phyloP scores from a whole-genome alignment of 2,888 invertebrate species.

The Mesochorus sp. region DNA sequence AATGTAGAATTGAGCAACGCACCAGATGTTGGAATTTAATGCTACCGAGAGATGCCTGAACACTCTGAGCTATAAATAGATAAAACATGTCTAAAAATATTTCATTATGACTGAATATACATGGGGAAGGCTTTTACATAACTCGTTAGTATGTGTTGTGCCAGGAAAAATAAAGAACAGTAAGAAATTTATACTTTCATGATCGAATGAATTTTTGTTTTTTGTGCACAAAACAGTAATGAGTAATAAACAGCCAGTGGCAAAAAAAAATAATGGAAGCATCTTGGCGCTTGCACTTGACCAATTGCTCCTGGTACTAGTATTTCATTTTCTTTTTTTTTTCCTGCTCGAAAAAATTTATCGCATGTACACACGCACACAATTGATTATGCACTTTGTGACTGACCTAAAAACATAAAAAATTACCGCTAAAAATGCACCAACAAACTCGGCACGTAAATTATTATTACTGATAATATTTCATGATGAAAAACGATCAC shows the following conservation, averaged over 20 bases:
- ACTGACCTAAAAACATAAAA: not conserved
- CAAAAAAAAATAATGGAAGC: too few species aligned
- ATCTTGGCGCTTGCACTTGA: too few species aligned
- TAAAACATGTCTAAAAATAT: conserved; percentile 47
- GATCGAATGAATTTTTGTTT: not conserved
- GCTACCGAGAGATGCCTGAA: not conserved
- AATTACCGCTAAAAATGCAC: conserved; percentile 16
- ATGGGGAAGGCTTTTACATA: conserved; percentile 47
- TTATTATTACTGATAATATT: not conserved
- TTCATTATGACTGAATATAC: conserved; percentile 34
- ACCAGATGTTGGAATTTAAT: conserved; percentile 19
- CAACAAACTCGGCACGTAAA: conserved; percentile 9
- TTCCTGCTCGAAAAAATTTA: too few species aligned
- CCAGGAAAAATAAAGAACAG: conserved; percentile 26
- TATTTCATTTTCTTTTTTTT: too few species aligned
- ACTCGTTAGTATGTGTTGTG: conserved; percentile 42
- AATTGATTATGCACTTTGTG: not conserved
- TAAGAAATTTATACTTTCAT: conserved; percentile 48
- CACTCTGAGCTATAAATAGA: conserved; percentile 56
- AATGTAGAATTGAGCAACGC: not conserved
- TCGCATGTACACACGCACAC: not conserved
- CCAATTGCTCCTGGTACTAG: too few species aligned
- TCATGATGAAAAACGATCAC: conserved; percentile 1
- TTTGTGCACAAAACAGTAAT: not conserved
- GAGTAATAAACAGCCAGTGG: too few species aligned